A percentile compares a stretch with the other conserved stretches of the same genome.
phyloP scores from a whole-genome alignment of 2,113 vertebrate species.

The Galemys pyrenaicus region DNA sequence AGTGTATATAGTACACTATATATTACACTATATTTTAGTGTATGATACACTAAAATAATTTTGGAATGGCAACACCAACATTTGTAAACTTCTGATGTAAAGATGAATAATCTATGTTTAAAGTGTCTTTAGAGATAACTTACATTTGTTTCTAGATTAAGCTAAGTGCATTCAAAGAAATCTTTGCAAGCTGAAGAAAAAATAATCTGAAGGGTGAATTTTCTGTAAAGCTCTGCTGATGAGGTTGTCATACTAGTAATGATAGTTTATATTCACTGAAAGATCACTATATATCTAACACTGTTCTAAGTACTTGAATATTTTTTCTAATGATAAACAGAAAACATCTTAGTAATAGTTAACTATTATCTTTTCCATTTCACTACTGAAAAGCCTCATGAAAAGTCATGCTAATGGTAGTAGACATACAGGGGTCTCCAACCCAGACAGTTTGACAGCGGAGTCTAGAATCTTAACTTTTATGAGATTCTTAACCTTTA shows the following conservation, averaged over 20 bases:
- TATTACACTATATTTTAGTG: too few relatives aligned
- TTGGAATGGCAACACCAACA: not conserved
- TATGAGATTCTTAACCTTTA: not conserved
- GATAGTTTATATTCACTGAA: not conserved
- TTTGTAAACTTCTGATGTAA: conserved; percentile 4
- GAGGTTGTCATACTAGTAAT: not conserved
- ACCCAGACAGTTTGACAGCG: not conserved
- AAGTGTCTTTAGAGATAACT: not conserved
- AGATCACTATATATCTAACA: not conserved
- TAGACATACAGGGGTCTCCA: not conserved
- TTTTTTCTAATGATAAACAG: not conserved
- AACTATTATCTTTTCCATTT: not conserved
- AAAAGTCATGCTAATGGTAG: not conserved
- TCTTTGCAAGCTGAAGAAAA: not conserved
- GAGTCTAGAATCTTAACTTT: not conserved
- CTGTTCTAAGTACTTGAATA: not conserved
- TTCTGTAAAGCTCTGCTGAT: not conserved
- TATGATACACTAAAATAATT: not conserved
- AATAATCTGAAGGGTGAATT: not conserved
- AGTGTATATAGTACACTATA: too few relatives aligned
- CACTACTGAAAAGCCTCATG: not conserved
- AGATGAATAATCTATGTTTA: not conserved
- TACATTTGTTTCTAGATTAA: not conserved
- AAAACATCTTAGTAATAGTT: not conserved
- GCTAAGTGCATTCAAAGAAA: not conserved